These are phyloP conservation scores for Trichonephila clavata DNA, from an alignment of 1,140 invertebrate species.

Conservation along the genomic window DNA sequence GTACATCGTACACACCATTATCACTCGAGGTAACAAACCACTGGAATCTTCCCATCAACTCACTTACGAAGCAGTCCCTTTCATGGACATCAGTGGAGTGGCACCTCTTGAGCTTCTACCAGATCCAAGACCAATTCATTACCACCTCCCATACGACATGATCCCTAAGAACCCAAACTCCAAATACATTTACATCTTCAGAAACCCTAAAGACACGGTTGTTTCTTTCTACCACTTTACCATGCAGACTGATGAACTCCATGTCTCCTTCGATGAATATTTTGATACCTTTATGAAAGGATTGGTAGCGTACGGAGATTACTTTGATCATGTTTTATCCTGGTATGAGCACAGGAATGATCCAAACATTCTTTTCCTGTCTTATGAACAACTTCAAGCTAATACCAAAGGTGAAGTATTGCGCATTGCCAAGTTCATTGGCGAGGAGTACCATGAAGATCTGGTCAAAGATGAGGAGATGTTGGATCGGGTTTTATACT, in stretches of 20 bases:
- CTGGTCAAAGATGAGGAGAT: constrained; percentile 27
- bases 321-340: constrained; percentile 76
- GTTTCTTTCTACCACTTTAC: constrained; percentile 78
- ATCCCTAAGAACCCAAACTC: constrained; percentile 72
- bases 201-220: constrained; percentile 78
- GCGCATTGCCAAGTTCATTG: constrained; percentile 63
- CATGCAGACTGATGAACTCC: constrained; percentile 65
- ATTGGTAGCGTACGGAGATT: constrained; percentile 72
- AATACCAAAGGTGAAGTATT: constrained; percentile 47
- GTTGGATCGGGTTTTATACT: neutral
- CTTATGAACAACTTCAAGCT: constrained; percentile 74
- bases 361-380: constrained; percentile 75
- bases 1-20: constrained; percentile 75
- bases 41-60: constrained; percentile 68
- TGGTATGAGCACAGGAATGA: constrained; percentile 74
- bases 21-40: constrained; percentile 59
- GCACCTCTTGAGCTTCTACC: constrained; percentile 50
- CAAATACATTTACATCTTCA: constrained; percentile 78
- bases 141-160: constrained; percentile 75
- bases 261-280: constrained; percentile 74
- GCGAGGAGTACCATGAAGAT: constrained; percentile 47
- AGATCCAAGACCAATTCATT: constrained; percentile 71
- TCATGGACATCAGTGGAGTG: constrained; percentile 74
- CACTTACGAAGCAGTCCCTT: constrained; percentile 72
- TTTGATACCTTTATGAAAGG: constrained; percentile 75